Evolutionary conservation across 2,888 invertebrate species (phyloP), one percentile per base, ranked within the genome.

Genomic region (Odontocolon sp.): DNA sequence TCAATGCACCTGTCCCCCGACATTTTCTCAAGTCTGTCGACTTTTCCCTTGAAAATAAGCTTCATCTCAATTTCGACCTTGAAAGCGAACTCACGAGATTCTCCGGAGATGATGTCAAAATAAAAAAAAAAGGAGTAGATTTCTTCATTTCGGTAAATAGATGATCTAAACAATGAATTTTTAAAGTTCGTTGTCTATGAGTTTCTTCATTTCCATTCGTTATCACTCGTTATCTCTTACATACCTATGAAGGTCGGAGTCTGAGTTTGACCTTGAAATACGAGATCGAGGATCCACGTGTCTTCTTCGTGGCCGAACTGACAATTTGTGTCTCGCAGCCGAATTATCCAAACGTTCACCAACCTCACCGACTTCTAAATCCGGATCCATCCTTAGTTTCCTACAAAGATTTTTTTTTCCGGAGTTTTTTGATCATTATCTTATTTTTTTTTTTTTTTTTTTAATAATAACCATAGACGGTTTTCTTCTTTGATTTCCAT

Each of bases 261-360:
- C 85, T 16, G 86, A 86, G 50, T 80, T 85, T 31, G 87, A 86
- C 76, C 85, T 85, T 45, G 86, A 76, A 63, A 85, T 14, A 66
- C 87, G 81, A 61, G 88, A 85, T 87, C 93, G 91, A 26, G 92
- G 91, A 87, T 92, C 92, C 42, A 91, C 88, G 86, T 95, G 93
- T 82, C 93, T 95, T 87, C 94, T 93, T 90, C 93, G 93, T 3
- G 96, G 96, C 87, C 94, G 92, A 11, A 96, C 93, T 0, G 95
- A 93, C 66, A 95, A 89, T 91, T 95, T 96, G 91, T 96, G 95
- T 85, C 92, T 93, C 11, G 96, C 96, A 0, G 95, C 95, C 4
- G 95, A 92, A 81, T 92, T 93, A 91, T 96, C 96, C 90, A 96
- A 92, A 52, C 94, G 92, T 54, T 90, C 88, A 80, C 91, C 91